Conservation (phyloP, 2,113 vertebrate species). For the Gadus chalcogrammus region DNA sequence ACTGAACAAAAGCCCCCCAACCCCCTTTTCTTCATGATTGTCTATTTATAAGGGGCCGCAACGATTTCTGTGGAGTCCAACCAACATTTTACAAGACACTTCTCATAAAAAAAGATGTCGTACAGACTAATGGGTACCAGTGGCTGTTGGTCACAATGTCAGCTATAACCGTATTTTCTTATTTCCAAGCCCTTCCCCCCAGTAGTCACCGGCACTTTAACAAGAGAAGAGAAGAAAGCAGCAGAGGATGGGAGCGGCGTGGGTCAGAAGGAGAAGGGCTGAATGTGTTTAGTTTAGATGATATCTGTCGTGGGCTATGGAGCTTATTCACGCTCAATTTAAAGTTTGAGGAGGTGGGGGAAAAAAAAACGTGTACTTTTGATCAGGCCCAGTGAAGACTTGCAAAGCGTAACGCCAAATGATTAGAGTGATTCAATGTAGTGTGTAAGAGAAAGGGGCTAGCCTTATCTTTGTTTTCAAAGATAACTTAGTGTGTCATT, state of each 20-base stretch:
- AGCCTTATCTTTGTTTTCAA: not conserved
- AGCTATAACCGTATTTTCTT: not conserved
- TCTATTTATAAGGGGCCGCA: too few species aligned
- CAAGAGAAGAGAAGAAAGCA: conserved; percentile 21
- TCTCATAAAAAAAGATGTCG: too few species aligned
- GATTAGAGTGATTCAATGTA: conserved; percentile 1
- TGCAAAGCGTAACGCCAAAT: not conserved
- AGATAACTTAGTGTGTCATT: not conserved
- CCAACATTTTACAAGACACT: too few species aligned
- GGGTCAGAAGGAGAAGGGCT: not conserved
- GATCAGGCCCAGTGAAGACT: conserved; percentile 11
- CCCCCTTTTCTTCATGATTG: too few species aligned
- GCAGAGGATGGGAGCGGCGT: conserved; percentile 10
- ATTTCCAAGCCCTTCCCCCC: conserved; percentile 12
- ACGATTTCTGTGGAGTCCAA: too few species aligned
- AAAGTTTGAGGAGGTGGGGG: conserved; percentile 22
- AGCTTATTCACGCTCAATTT: conserved; percentile 34
- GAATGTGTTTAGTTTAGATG: conserved; percentile 31
- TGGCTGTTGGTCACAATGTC: not conserved
- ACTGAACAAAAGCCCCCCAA: too few species aligned
- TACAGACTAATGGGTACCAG: not conserved
- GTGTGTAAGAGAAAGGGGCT: not conserved
- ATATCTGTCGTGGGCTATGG: conserved; percentile 3
- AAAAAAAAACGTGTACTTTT: not conserved
- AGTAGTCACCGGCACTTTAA: conserved; percentile 32